Evolutionary conservation across 2,888 invertebrate genomes (phyloP).

Genomic region (Microctonus hyperodae): DNA sequence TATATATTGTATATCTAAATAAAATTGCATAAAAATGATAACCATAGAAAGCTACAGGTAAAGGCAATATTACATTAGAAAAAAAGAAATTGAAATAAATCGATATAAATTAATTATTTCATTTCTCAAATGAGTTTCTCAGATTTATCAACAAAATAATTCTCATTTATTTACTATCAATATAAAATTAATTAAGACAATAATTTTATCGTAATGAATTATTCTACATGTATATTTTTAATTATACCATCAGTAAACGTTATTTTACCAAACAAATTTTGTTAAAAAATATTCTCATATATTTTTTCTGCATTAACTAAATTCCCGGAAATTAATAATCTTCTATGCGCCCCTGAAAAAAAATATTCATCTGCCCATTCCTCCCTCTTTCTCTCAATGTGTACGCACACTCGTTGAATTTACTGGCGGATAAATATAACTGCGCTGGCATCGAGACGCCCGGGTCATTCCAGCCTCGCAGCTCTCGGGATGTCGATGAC

Average conservation of each 20-base stretch:
- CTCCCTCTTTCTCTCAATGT: not conserved
- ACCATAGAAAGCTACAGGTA: slow-evolving; percentile 15
- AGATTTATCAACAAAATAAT: not conserved
- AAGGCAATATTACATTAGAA: not conserved
- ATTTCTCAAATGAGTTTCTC: not conserved
- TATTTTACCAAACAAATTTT: not conserved
- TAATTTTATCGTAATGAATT: not conserved
- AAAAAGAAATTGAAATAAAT: not conserved
- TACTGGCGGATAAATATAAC: slow-evolving; percentile 34
- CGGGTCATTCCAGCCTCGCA: slow-evolving; percentile 60
- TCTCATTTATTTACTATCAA: not conserved
- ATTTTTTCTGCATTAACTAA: no score
- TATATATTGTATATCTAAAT: slow-evolving; percentile 19
- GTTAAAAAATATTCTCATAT: no score
- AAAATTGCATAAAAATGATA: slow-evolving; percentile 21
- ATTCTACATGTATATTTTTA: not conserved
- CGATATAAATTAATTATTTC: not conserved
- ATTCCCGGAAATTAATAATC: no score
- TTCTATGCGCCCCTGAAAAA: no score
- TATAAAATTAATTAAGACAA: not conserved
- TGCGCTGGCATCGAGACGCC: slow-evolving; percentile 59
- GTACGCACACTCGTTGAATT: not conserved
- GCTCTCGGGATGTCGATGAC: slow-evolving; percentile 58
- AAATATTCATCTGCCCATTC: not conserved
- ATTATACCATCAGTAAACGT: not conserved